Evolutionary conservation across 1,140 invertebrate genomes (phyloP), one percentile per base, ranked within the genome.

Genomic region (Brevipalpus yothersi): DNA sequence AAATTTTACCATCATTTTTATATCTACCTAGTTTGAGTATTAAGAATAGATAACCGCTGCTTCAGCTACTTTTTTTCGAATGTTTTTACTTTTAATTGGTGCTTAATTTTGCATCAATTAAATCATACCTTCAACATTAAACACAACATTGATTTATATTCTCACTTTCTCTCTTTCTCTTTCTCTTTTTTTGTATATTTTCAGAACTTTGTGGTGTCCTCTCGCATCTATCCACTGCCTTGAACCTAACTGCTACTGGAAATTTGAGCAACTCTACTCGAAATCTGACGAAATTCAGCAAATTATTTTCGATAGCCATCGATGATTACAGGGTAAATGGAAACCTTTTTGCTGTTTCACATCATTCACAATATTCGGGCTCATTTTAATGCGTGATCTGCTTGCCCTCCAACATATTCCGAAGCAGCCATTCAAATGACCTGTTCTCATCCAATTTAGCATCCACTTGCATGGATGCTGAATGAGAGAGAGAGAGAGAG

Each of bases 271-370:
- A 21, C 40, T 21, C 12, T 19, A 54, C 15, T 19, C 23, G 53
- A 19, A 15, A 53, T 13, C 31, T 15, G 12, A 53, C 41, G 12
- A 67, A 65, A 55, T 62, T 65, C 53, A 60, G 63, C 59, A 61
- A 51, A 49, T 51, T 61, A 47, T 65, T 68, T 49, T 66, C 64
- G 19, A 59, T 65, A 60, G 59, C 57, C 10, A 61, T 66, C 51
- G 62, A 66, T 59, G 63, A 64, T 59, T 66, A 59, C 55, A 66
- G 58, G 62, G 53, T 55, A 55, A 51, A 15, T 45, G n/a, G 12
- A 15, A 45, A 45, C n/a, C 3, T 45, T 45, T 17, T 15, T 59
- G 57, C 62, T 62, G 60, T 65, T 60, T 58, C 63, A 39, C 40
- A 57, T 21, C 17, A 57, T n/a, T 19, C 21, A 10, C 8, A 51